Percentiles rank a stretch among this genome's conserved stretches.
Conservation (phyloP, 2,113 vertebrate species). For the Entelurus aequoreus region DNA sequence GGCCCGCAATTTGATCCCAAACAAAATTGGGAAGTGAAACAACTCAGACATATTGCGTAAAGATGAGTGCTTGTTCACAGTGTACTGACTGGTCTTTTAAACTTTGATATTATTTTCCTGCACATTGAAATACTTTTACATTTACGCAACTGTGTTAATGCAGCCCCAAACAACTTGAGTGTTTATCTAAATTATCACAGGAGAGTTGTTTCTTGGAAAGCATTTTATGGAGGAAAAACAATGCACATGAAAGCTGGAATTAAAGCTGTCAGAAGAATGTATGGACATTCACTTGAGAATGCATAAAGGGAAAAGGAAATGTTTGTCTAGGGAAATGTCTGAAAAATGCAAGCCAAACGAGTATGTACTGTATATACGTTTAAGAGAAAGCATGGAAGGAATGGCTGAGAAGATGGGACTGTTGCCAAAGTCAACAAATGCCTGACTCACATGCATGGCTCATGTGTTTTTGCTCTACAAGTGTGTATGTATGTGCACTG, state of each 20-base stretch:
- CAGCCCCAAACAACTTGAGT: background rate
- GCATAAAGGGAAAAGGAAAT: slow-evolving; percentile 14
- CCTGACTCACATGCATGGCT: slow-evolving; percentile 19
- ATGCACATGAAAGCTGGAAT: background rate
- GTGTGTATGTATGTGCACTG: background rate
- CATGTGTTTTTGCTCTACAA: slow-evolving; percentile 7
- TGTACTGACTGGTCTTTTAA: no score
- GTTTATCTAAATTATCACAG: slow-evolving; percentile 16
- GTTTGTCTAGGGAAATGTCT: slow-evolving; percentile 20
- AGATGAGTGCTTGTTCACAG: background rate
- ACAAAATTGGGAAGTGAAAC: slow-evolving; percentile 43
- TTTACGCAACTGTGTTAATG: background rate
- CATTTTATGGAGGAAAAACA: background rate
- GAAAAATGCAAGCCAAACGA: slow-evolving; percentile 9
- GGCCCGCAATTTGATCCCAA: slow-evolving; percentile 41
- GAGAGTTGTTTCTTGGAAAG: slow-evolving; percentile 13
- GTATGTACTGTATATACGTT: slow-evolving; percentile 4
- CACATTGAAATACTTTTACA: background rate
- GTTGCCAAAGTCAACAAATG: slow-evolving; percentile 31
- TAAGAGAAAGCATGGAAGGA: slow-evolving; percentile 14
- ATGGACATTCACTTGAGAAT: slow-evolving; percentile 16
- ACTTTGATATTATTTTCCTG: no score
- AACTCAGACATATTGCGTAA: slow-evolving; percentile 39
- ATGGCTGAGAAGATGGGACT: background rate
- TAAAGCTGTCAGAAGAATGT: slow-evolving; percentile 17